These are phyloP conservation scores for Poeciliopsis occidentalis DNA, from an alignment of 2,113 vertebrate genomes.

Conservation along the genomic window DNA sequence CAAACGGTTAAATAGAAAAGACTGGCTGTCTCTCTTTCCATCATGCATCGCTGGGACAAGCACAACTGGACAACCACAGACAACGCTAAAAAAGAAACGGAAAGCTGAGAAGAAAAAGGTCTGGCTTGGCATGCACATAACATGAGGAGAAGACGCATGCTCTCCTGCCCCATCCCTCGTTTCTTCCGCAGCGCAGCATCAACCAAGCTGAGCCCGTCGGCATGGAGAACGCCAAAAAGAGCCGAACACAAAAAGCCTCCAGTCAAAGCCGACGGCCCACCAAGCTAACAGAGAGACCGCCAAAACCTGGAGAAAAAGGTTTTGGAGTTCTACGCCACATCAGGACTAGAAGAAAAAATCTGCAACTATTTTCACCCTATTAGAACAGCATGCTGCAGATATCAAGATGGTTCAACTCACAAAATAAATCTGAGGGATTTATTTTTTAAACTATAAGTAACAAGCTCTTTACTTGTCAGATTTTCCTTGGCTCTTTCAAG, in stretches of 20 bases:
- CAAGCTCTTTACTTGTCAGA: no score
- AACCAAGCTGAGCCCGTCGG: slow-evolving; percentile 21
- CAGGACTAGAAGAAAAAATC: no score
- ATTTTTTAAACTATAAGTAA: not conserved
- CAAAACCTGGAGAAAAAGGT: not conserved
- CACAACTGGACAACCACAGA: slow-evolving; percentile 43
- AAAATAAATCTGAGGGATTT: not conserved
- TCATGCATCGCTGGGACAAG: slow-evolving; percentile 72
- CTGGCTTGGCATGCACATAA: slow-evolving; percentile 73
- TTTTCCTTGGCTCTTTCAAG: not conserved
- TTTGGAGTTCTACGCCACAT: not conserved
- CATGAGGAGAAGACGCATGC: slow-evolving; percentile 65
- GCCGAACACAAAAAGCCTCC: slow-evolving; percentile 27
- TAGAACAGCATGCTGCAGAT: not conserved
- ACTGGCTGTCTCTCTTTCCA: slow-evolving; percentile 41
- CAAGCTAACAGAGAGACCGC: slow-evolving; percentile 6
- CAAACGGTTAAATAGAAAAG: slow-evolving; percentile 45
- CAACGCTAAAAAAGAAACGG: slow-evolving; percentile 39
- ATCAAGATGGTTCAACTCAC: not conserved
- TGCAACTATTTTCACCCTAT: slow-evolving; percentile 8
- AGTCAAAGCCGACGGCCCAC: slow-evolving; percentile 36
- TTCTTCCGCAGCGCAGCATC: slow-evolving; percentile 26
- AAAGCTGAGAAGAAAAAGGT: slow-evolving; percentile 35
- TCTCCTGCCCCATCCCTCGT: slow-evolving; percentile 44
- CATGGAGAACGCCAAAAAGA: slow-evolving; percentile 36